These are phyloP conservation scores for Probosciger aterrimus DNA, from an alignment of 2,113 vertebrate species.

Conservation along the genomic window DNA sequence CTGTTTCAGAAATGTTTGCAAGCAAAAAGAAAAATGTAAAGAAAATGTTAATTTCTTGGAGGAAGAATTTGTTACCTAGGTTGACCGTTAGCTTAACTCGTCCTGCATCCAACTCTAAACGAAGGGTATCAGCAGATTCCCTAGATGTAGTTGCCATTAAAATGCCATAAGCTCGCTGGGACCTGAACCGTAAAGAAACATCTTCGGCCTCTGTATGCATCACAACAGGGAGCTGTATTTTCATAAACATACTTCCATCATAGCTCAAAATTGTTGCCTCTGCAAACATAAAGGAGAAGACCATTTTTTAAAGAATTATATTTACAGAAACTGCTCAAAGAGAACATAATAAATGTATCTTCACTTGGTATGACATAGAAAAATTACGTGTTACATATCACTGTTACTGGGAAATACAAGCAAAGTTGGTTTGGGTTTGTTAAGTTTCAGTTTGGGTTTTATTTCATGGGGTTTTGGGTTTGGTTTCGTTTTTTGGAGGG, in stretches of 20 bases:
- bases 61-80: slow-evolving; percentile 86
- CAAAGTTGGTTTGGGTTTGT: background rate
- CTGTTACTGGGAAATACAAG: background rate
- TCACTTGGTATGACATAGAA: background rate
- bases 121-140: slow-evolving; percentile 92
- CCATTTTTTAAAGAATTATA: background rate
- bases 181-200: slow-evolving; percentile 91
- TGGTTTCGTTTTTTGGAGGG: background rate
- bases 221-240: slow-evolving; percentile 93
- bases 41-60: slow-evolving; percentile 63
- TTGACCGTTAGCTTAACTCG: slow-evolving; percentile 96
- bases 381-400: accelerated
- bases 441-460: background rate
- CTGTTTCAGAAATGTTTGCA: slow-evolving; percentile 72
- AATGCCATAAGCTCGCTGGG: slow-evolving; percentile 92
- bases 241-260: slow-evolving; percentile 99
- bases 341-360: background rate
- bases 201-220: slow-evolving; percentile 98
- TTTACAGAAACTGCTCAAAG: background rate
- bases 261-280: slow-evolving; percentile 96
- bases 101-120: slow-evolving; percentile 91
- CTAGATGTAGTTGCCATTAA: slow-evolving; percentile 97
- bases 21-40: slow-evolving; percentile 73
- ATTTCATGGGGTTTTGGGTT: background rate
- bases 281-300: slow-evolving; percentile 56